Percentiles rank a stretch among this genome's conserved stretches.
Evolutionary conservation across 2,797 vertebrate species (phyloP).

Genomic region (Sebastes wilsoni): DNA sequence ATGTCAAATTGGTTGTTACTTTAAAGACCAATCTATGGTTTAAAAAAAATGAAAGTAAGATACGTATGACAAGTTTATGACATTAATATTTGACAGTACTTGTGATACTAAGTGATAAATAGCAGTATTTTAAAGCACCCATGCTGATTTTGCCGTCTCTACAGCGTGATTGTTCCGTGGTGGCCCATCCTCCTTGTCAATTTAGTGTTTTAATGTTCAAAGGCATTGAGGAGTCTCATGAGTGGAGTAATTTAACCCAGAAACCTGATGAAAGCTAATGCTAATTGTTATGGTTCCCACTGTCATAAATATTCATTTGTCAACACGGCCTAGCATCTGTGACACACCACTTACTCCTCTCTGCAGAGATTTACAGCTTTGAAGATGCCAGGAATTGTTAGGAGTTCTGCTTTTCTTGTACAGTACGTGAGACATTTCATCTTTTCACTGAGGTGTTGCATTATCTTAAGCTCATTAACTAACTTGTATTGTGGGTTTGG

Average conservation of each 20-base stretch:
- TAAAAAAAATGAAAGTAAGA: neutral
- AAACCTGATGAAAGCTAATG: conserved; percentile 59
- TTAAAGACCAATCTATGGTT: neutral
- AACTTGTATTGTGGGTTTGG: neutral
- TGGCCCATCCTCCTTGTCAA: conserved; percentile 33
- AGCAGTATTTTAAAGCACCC: conserved; percentile 1
- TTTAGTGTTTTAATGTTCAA: conserved; percentile 57
- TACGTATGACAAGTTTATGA: neutral
- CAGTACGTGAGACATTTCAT: conserved; percentile 12
- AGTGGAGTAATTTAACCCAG: conserved; percentile 53
- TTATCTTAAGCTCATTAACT: neutral
- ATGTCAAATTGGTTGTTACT: neutral
- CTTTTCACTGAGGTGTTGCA: neutral
- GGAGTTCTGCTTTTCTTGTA: neutral
- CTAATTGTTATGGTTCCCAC: conserved; percentile 56
- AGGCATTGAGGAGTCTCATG: conserved; percentile 45
- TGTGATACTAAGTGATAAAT: neutral
- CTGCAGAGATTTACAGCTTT: conserved; percentile 53
- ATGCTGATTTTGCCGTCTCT: conserved; percentile 2
- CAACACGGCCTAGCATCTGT: conserved; percentile 18
- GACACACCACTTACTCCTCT: conserved; percentile 28
- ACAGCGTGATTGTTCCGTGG: conserved; percentile 22
- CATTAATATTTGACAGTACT: neutral
- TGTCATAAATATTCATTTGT: conserved; percentile 64
- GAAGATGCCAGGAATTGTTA: conserved; percentile 39